Evolutionary conservation across 2,113 vertebrate species (phyloP).

Genomic region (Gila orcuttii): DNA sequence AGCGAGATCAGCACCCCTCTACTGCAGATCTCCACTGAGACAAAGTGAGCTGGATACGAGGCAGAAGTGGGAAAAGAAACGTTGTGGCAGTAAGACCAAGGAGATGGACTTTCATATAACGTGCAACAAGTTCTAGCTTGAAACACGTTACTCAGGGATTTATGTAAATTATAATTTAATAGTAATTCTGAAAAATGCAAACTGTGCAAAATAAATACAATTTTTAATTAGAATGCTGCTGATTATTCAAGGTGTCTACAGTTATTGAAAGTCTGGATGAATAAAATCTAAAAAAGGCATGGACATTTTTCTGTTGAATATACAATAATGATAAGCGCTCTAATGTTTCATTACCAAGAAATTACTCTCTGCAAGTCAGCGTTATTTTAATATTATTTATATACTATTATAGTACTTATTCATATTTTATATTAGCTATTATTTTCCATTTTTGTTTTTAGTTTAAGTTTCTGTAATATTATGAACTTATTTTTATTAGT

Average conservation of each 20-base stretch:
- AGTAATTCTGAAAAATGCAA: not conserved
- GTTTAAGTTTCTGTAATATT: too few species aligned
- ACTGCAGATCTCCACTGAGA: slow-evolving; percentile 87
- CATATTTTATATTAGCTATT: too few species aligned
- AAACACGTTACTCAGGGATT: not conserved
- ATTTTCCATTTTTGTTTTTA: too few species aligned
- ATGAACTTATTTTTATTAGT: too few species aligned
- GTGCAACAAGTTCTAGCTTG: not conserved
- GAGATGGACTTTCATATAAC: not conserved
- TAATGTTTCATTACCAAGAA: too few species aligned
- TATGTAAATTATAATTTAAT: not conserved
- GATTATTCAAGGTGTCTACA: not conserved
- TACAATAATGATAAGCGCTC: too few species aligned
- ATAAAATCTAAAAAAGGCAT: not conserved
- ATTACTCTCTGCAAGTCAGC: too few species aligned
- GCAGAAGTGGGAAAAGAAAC: not conserved
- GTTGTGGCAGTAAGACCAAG: not conserved
- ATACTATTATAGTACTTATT: too few species aligned
- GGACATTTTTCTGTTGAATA: too few species aligned
- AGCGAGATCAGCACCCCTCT: slow-evolving; percentile 92
- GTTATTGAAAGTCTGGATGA: not conserved
- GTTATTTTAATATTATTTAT: too few species aligned
- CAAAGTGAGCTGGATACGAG: slow-evolving; percentile 4
- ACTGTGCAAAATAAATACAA: not conserved
- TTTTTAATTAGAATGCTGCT: not conserved